phyloP scores from a whole-genome alignment of 1,140 invertebrate genomes.

The Euwallacea fornicatus region DNA sequence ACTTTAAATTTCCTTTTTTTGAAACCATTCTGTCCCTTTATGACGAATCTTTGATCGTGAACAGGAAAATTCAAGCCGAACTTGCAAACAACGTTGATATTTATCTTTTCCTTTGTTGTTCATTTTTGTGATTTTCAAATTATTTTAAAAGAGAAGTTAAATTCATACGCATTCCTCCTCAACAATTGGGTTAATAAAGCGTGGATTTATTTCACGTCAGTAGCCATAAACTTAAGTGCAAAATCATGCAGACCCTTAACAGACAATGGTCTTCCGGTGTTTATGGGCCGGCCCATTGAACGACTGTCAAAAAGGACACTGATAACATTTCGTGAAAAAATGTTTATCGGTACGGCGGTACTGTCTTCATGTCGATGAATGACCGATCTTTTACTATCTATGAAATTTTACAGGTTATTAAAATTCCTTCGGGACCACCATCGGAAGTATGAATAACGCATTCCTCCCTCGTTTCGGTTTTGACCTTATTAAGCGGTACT shows the following conservation, averaged over 20 bases:
- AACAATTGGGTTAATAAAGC: neutral
- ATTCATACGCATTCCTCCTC: too few relatives aligned
- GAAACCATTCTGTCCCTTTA: too few relatives aligned
- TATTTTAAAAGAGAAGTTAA: too few relatives aligned
- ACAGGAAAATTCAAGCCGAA: too few relatives aligned
- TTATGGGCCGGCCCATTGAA: slow-evolving; percentile 12
- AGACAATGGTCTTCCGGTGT: slow-evolving; percentile 26
- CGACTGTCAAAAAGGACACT: slow-evolving; percentile 16
- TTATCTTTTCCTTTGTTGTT: too few relatives aligned
- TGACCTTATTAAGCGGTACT: too few relatives aligned
- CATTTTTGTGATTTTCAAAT: too few relatives aligned
- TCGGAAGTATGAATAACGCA: slow-evolving; percentile 7
- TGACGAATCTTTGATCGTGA: too few relatives aligned
- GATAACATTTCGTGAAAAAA: slow-evolving; percentile 23
- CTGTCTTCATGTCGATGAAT: slow-evolving; percentile 1
- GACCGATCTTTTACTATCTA: slow-evolving; percentile 14
- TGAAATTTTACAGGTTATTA: slow-evolving; percentile 26
- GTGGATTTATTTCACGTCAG: slow-evolving; percentile 7
- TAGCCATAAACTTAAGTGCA: slow-evolving; percentile 25
- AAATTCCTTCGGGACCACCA: slow-evolving; percentile 19
- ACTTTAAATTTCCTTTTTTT: too few relatives aligned
- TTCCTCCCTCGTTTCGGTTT: neutral
- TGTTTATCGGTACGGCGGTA: slow-evolving; percentile 10
- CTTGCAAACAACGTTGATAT: too few relatives aligned
- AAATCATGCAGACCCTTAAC: slow-evolving; percentile 23